Evolutionary conservation across 2,888 invertebrate species (phyloP).

Genomic region (Lasioglossum marginatum): DNA sequence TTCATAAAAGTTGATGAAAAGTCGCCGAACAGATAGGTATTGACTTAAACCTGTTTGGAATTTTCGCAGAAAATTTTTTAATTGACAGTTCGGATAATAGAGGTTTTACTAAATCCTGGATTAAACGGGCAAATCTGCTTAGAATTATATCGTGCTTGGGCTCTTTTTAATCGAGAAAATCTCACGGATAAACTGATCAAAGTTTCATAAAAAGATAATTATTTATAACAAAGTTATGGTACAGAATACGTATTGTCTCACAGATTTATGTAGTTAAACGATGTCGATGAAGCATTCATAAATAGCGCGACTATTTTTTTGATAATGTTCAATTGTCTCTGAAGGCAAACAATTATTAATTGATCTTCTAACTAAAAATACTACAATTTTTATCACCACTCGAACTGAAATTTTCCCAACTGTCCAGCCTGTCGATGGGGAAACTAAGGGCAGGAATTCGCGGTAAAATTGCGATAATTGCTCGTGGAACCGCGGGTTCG

Average conservation of each 20-base stretch:
- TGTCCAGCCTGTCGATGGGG: background rate
- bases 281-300: background rate
- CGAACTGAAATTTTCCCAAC: background rate
- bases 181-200: background rate
- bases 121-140: background rate
- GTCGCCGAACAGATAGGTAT: background rate
- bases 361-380: background rate
- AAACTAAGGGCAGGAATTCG: background rate
- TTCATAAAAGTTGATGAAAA: background rate
- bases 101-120: background rate
- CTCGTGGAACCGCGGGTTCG: background rate
- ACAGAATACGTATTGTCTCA: too few relatives aligned
- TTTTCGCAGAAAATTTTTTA: background rate
- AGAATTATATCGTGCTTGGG: background rate
- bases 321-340: background rate
- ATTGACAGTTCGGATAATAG: background rate
- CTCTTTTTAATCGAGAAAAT: background rate
- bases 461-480: background rate
- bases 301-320: background rate
- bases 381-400: background rate
- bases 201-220: background rate
- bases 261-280: too few relatives aligned
- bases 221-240: background rate
- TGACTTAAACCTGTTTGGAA: background rate
- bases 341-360: background rate